Conservation (phyloP, 2,888 invertebrate genomes). For the Coecobrya sp. region DNA sequence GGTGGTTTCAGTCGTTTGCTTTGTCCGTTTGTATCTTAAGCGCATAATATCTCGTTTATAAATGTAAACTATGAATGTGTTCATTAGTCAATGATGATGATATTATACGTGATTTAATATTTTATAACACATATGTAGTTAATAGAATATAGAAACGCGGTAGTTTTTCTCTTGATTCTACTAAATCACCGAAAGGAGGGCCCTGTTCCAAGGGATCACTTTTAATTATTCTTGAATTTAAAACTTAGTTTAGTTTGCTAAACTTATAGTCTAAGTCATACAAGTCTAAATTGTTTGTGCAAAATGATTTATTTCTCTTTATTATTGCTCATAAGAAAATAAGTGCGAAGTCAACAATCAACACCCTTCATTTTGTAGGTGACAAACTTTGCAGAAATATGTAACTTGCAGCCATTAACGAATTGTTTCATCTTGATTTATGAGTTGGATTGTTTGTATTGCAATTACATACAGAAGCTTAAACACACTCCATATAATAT, state of each 20-base stretch:
- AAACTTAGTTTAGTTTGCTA: not conserved
- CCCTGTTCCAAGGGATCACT: constrained; percentile 10
- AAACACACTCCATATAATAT: not conserved
- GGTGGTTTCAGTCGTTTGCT: not conserved
- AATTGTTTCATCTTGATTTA: constrained; percentile 74
- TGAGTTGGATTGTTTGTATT: constrained; percentile 36
- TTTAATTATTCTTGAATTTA: not conserved
- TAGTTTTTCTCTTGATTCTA: not conserved
- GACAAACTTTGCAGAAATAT: constrained; percentile 67
- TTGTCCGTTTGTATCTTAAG: not conserved
- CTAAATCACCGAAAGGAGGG: constrained; percentile 46
- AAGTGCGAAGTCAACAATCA: constrained; percentile 28
- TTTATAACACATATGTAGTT: too few species aligned
- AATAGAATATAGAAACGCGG: not conserved
- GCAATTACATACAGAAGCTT: constrained; percentile 65
- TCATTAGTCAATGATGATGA: too few species aligned
- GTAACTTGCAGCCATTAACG: constrained; percentile 8
- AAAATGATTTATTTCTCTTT: constrained; percentile 15
- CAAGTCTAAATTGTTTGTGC: not conserved
- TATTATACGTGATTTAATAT: too few species aligned
- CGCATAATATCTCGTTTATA: not conserved
- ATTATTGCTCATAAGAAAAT: constrained; percentile 8
- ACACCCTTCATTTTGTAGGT: not conserved
- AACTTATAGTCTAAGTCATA: not conserved
- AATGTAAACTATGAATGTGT: too few species aligned